Evolutionary conservation across 2,888 invertebrate species (phyloP), one percentile per base, ranked within the genome.

Genomic region (Microctonus brassicae): DNA sequence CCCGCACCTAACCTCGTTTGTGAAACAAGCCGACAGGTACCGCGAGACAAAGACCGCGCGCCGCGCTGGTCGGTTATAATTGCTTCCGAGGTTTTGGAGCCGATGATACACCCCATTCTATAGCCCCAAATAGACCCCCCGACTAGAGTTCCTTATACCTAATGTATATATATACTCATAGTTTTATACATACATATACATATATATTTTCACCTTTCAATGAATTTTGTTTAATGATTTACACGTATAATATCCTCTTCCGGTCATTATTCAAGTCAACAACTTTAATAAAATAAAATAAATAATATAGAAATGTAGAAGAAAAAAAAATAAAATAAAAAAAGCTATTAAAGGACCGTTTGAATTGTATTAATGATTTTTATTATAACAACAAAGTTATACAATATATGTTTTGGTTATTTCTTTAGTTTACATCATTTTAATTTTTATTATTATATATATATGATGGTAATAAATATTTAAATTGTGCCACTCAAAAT

Each of bases 21-120:
- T 85, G 83, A 84, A 86, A 85, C 86, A 82, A 84, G 86, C 81
- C 85, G 86, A 81, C 84, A 84, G 83, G 82, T 83, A 86, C 78
- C 71, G 68, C 39, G 76, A 80, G 82, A 85, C 83, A 84, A 83
- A 83, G 84, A 83, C 76, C 81, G 68, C 62, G 73, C 75, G 75
- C 72, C 76, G 73, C 76, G 72, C 72, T 78, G 79, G 79, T 79
- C 75, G 81, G 79, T 84, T 86, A 85, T 85, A 86, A 86, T 86
- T 85, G 83, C 85, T 86, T 85, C 82, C 83, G 83, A 85, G 81
- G 73, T 83, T 82, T 81, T 76, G 53, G 65, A 72, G 67, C 62
- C 75, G 74, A 75, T 76, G 77, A 83, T 82, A 81, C 69, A 81
- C 69, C 47, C 65, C 69, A 53, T 66, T 52, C 62, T 63, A 53